phyloP scores from a whole-genome alignment of 92 coral and sea anemone genomes.

The Parazoanthus atlanticus region DNA sequence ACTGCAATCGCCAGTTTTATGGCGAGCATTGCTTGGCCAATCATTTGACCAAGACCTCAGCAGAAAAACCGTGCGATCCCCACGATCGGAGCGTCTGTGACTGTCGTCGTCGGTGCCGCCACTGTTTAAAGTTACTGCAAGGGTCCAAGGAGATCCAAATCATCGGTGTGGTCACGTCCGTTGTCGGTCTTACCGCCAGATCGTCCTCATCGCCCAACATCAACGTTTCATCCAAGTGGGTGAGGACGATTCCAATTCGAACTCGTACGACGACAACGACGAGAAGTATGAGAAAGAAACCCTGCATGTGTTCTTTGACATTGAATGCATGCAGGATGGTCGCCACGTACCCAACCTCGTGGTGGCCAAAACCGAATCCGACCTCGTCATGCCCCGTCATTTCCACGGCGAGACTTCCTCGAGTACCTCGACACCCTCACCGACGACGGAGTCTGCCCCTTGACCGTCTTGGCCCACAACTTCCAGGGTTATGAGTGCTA shows the following conservation, averaged over 20 bases:
- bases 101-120: conserved; percentile 2
- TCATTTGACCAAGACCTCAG: too few species aligned
- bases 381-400: background rate
- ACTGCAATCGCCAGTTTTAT: too few species aligned
- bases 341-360: background rate
- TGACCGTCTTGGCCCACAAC: conserved; percentile 5
- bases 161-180: conserved; percentile 11
- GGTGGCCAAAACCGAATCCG: background rate
- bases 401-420: conserved; percentile 5
- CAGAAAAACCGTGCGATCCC: too few species aligned
- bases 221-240: background rate
- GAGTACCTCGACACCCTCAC: conserved; percentile 2
- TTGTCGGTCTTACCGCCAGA: background rate
- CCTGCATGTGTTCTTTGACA: background rate
- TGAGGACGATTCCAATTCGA: background rate
- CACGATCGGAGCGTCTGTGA: background rate
- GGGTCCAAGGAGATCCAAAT: background rate
- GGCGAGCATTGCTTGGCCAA: too few species aligned
- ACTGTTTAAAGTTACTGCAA: background rate
- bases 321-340: background rate
- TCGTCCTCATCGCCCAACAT: background rate
- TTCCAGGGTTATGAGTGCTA: background rate
- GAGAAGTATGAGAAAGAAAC: background rate
- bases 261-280: too few species aligned
- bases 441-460: background rate